These are phyloP conservation scores for Ceramica pisi DNA, from an alignment of 2,888 invertebrate species.

Conservation along the genomic window DNA sequence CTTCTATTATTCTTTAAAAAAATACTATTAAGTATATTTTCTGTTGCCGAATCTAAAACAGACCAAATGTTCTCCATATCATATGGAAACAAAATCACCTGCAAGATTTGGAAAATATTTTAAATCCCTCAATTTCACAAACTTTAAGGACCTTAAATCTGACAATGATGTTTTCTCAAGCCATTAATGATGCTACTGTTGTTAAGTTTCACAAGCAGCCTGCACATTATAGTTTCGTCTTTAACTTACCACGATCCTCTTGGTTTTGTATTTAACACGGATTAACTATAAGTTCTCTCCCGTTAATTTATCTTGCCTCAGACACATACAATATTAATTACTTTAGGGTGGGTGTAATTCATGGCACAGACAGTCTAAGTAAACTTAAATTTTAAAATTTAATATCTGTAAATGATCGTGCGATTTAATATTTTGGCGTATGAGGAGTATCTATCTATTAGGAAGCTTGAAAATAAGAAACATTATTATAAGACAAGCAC, in stretches of 20 bases:
- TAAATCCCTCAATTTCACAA: too few relatives aligned
- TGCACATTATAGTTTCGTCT: slow-evolving; percentile 26
- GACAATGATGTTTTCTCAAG: background rate
- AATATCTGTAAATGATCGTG: background rate
- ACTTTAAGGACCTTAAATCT: background rate
- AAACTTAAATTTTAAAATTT: background rate
- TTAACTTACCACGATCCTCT: slow-evolving; percentile 2
- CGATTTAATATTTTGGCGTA: slow-evolving; percentile 14
- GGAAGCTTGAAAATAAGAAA: slow-evolving; percentile 1
- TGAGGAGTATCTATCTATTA: background rate
- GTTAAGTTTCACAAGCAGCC: background rate
- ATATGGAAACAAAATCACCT: too few relatives aligned
- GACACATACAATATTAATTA: slow-evolving; percentile 20
- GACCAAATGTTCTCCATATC: background rate
- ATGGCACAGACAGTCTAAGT: slow-evolving; percentile 7
- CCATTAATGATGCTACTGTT: too few relatives aligned
- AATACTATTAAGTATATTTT: background rate
- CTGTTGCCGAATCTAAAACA: background rate
- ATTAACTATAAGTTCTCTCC: slow-evolving; percentile 12
- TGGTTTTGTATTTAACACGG: slow-evolving; percentile 21
- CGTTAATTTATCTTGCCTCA: slow-evolving; percentile 39
- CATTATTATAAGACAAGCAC: background rate
- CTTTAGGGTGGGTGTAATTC: slow-evolving; percentile 1
- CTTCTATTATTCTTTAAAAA: background rate
- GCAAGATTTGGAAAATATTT: background rate